Conservation (phyloP, 1,140 invertebrate species). For the Aradophagus sp. region DNA sequence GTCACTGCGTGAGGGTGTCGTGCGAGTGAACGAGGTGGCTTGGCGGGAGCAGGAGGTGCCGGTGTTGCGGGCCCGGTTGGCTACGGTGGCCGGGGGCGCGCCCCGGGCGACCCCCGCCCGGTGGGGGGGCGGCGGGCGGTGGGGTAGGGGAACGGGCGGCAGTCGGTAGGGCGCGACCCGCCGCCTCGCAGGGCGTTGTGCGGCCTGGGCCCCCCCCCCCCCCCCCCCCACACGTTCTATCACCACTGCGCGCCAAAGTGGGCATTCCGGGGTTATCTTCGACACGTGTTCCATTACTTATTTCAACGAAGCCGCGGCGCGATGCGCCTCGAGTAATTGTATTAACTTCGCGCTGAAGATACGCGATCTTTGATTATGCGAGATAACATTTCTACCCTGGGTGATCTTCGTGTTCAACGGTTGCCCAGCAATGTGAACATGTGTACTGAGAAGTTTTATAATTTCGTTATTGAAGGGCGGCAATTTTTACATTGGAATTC, state of each 20-base stretch:
- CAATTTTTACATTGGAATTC: constrained; percentile 28
- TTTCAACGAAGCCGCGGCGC: constrained; percentile 50
- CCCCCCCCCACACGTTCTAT: not conserved
- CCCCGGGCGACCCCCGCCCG: too few species aligned
- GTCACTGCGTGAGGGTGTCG: too few species aligned
- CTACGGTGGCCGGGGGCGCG: too few species aligned
- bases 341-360: constrained; percentile 47
- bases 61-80: too few species aligned
- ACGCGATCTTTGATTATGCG: constrained; percentile 56
- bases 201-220: too few species aligned
- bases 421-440: constrained; percentile 29
- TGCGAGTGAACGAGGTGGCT: too few species aligned
- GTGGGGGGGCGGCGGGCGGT: too few species aligned
- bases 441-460: constrained; percentile 44
- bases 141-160: too few species aligned
- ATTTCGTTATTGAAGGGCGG: not conserved
- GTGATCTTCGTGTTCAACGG: constrained; percentile 36
- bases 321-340: constrained; percentile 52
- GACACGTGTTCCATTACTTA: constrained; percentile 65
- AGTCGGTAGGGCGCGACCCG: too few species aligned
- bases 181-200: too few species aligned
- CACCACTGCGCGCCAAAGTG: constrained; percentile 21
- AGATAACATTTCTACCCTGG: constrained; percentile 44
- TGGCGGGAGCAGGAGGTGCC: too few species aligned
- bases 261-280: constrained; percentile 62